Evolutionary conservation across 1,140 invertebrate species (phyloP).

Genomic region (Bradynema listronoti): DNA sequence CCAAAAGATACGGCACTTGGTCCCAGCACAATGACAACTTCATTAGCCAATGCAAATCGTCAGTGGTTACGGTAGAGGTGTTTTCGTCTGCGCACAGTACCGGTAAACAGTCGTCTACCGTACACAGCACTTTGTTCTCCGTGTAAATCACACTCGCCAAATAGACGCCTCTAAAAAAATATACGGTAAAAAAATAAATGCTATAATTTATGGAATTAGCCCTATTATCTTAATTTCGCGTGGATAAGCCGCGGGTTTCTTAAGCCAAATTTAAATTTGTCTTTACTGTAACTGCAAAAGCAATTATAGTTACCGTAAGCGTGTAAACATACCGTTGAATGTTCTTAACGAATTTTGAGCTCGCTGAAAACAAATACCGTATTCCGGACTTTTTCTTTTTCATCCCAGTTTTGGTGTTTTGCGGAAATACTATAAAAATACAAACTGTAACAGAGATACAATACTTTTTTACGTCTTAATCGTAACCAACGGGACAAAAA

Average conservation of each 20-base stretch:
- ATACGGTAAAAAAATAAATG: not conserved
- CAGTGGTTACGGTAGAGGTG: constrained; percentile 12
- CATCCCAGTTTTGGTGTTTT: constrained; percentile 17
- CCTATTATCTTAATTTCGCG: no score
- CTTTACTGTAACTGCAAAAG: no score
- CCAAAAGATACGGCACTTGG: constrained; percentile 76
- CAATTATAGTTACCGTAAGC: no score
- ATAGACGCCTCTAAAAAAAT: constrained; percentile 74
- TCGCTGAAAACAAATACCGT: constrained; percentile 83
- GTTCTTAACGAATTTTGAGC: constrained; percentile 88
- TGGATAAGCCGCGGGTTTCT: no score
- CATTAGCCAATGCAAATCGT: constrained; percentile 91
- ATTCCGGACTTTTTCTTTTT: constrained; percentile 75
- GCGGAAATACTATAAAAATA: constrained; percentile 35
- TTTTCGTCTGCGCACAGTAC: constrained; percentile 90
- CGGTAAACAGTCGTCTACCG: constrained; percentile 88
- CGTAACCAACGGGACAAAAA: not conserved
- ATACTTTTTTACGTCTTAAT: no score
- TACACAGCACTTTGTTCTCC: constrained; percentile 87
- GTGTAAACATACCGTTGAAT: constrained; percentile 59
- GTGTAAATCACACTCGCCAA: constrained; percentile 83
- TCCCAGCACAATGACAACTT: constrained; percentile 91
- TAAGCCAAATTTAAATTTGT: constrained; percentile 14
- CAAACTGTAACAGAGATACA: no score
- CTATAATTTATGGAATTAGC: not conserved